Evolutionary conservation across 2,888 invertebrate genomes (phyloP), one percentile per base, ranked within the genome.

Genomic region (Peribatodes rhomboidaria): DNA sequence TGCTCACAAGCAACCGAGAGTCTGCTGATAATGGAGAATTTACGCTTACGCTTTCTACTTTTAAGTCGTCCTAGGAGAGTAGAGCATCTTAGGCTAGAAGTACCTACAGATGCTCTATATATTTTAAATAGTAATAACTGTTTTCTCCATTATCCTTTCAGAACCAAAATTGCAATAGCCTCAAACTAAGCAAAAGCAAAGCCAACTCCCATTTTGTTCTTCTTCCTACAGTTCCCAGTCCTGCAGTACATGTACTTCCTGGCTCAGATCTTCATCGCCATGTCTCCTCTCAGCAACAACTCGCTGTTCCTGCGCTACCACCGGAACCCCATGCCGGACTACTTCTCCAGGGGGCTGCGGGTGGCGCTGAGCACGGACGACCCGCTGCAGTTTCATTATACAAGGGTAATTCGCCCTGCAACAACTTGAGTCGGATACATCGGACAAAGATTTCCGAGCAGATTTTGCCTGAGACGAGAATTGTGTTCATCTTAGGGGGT

Each of bases 251-350:
- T 99, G 68, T 99, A 98, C 92, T 99, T 99, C 93, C 93, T 99
- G 81, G 96, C 98, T 0, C 99, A 99, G 93, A 98, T 99, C 80
- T 98, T 97, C 54, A 99, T 99, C 80, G 99, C 99, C 31, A 99
- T 99, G 99, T 99, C 99, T 1, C 99, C 99, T 0, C 94, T 99
- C 59, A 98, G 98, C 82, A 99, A 99, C 94, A 99, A 99, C 92
- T 99, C 99, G 0, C 94, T 99, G 65, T 99, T 99, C 93, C 95
- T 99, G 73, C 99, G 99, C 92, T 99, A 99, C 92, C 99, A 99
- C 89, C 96, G 99, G 52, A 99, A 99, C 93, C 99, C 99, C 10
- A 94, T 99, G 78, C 99, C 99, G 0, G 99, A 99, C 88, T 99
- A 98, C 92, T 95, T 99, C 75, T 98, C 98, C 1, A 94, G 99